Percentiles rank a stretch among this genome's conserved stretches.
phyloP scores from a whole-genome alignment of 2,888 invertebrate genomes.

The Drosophila rellima region DNA sequence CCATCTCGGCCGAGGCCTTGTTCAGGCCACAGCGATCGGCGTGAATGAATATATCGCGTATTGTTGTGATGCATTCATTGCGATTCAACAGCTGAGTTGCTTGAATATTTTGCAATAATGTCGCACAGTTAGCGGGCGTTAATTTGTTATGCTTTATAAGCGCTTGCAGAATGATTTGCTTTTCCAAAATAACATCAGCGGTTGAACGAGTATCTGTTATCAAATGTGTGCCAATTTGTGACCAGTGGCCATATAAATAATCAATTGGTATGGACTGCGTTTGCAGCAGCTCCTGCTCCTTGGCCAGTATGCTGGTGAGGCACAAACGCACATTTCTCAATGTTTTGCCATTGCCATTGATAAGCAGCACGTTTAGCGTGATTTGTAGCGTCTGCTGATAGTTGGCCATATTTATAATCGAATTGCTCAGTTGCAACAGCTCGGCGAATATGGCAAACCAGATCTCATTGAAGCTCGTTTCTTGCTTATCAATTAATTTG shows the following conservation, averaged over 20 bases:
- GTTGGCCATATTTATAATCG: constrained; percentile 74
- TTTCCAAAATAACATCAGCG: constrained; percentile 72
- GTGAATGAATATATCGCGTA: constrained; percentile 73
- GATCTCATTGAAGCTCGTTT: constrained; percentile 72
- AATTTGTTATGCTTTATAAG: constrained; percentile 73
- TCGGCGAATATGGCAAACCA: constrained; percentile 83
- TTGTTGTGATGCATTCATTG: constrained; percentile 79
- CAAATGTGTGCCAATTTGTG: constrained; percentile 67
- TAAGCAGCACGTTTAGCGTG: constrained; percentile 56
- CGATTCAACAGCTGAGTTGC: constrained; percentile 74
- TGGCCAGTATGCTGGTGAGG: constrained; percentile 61
- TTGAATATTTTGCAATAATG: constrained; percentile 72
- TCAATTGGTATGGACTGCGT: constrained; percentile 36
- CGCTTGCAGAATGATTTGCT: constrained; percentile 76
- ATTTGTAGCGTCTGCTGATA: constrained; percentile 66
- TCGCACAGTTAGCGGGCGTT: constrained; percentile 51
- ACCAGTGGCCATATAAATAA: constrained; percentile 63
- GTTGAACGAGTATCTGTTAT: constrained; percentile 63
- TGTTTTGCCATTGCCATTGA: constrained; percentile 68
- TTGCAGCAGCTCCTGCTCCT: constrained; percentile 56
- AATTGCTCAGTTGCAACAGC: constrained; percentile 64
- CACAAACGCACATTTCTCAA: constrained; percentile 71
- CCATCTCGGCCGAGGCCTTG: constrained; percentile 71
- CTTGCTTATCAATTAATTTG: constrained; percentile 53
- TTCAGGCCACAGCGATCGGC: constrained; percentile 73